Evolutionary conservation across 2,113 vertebrate species (phyloP).

Genomic region (Rhadina sibilatrix): DNA sequence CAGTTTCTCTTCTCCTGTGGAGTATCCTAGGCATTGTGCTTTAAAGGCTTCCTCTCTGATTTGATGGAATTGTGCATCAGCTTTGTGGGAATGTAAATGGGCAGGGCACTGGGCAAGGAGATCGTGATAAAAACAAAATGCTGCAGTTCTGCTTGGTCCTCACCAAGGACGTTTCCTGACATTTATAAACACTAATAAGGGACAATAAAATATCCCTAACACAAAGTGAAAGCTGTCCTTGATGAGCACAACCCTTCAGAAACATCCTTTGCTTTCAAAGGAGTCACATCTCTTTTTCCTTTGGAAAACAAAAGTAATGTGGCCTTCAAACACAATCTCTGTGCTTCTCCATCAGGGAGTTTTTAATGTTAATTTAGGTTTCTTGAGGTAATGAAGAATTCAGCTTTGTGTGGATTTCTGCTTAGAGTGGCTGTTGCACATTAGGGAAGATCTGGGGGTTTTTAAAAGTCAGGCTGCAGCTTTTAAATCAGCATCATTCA

Average conservation of each 20-base stretch:
- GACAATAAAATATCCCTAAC: constrained; percentile 33
- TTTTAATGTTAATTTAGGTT: constrained; percentile 38
- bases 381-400: constrained; percentile 38
- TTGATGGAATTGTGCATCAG: background rate
- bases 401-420: constrained; percentile 23
- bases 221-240: constrained; percentile 57
- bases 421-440: background rate
- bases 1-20: background rate
- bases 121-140: background rate
- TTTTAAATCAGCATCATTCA: background rate
- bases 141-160: background rate
- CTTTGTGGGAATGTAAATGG: background rate
- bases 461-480: background rate
- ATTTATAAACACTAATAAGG: constrained; percentile 31
- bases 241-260: constrained; percentile 38
- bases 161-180: constrained; percentile 49
- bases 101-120: background rate
- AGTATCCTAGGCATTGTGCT: background rate
- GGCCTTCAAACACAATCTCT: constrained; percentile 55
- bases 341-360: constrained; percentile 17
- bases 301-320: constrained; percentile 42
- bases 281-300: background rate
- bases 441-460: background rate
- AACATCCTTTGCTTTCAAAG: constrained; percentile 40
- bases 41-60: background rate